Percentiles rank a stretch among this genome's conserved stretches.
These are phyloP conservation scores for Pithys albifrons DNA, from an alignment of 2,113 vertebrate genomes.

Conservation along the genomic window DNA sequence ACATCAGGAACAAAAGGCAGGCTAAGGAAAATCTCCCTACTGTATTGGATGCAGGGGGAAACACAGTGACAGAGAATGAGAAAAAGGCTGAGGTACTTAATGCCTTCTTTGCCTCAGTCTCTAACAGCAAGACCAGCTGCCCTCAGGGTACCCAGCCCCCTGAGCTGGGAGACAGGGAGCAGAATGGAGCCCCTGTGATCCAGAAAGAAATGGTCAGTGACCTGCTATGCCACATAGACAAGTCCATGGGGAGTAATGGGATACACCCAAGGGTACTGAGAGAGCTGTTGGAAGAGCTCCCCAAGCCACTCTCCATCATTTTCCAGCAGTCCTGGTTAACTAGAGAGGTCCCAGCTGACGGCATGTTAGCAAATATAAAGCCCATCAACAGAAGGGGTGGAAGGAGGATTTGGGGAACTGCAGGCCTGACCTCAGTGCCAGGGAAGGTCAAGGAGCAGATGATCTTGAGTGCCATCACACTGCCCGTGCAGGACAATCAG, in stretches of 20 bases:
- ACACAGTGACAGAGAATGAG: not conserved
- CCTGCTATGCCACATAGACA: not conserved
- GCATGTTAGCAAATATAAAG: not conserved
- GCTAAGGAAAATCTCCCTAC: not conserved
- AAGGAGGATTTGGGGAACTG: not conserved
- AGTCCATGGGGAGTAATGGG: not conserved
- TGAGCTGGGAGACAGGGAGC: not conserved
- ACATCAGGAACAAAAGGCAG: not conserved
- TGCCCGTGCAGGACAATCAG: not conserved
- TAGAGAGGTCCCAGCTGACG: not conserved
- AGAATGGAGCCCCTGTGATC: not conserved
- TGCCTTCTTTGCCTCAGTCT: not conserved
- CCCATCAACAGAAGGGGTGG: not conserved
- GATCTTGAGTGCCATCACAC: not conserved
- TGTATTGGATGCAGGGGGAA: not conserved
- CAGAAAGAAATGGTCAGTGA: not conserved
- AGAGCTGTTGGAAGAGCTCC: not conserved
- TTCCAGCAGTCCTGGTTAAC: not conserved
- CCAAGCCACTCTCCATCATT: not conserved
- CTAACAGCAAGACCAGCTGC: not conserved
- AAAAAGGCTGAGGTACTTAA: not conserved
- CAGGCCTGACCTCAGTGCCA: not conserved
- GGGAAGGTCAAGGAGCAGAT: not conserved
- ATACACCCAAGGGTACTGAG: not conserved
- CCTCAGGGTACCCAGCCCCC: not conserved